Conservation (phyloP, 2,113 vertebrate genomes). For the Festucalex cinctus region DNA sequence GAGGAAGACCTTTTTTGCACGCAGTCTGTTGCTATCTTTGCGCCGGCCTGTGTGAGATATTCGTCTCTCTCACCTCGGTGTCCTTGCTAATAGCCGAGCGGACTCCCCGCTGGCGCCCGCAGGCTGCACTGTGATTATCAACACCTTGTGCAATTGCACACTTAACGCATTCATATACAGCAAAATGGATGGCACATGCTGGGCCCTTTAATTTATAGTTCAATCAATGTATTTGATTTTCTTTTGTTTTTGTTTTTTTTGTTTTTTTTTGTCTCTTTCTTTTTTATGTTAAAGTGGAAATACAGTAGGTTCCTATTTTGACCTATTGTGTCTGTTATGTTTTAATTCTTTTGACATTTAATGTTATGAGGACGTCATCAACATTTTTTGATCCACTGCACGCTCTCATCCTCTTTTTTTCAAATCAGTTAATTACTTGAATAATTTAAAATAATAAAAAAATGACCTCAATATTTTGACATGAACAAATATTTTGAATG, state of each 20-base stretch:
- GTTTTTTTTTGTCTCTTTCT: too few species aligned
- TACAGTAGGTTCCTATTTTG: neutral
- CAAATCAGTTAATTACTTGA: too few species aligned
- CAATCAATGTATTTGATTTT: neutral
- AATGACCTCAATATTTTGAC: too few species aligned
- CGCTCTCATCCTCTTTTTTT: too few species aligned
- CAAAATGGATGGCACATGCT: neutral
- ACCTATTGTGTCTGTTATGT: too few species aligned
- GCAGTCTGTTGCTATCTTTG: constrained; percentile 22
- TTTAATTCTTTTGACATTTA: too few species aligned
- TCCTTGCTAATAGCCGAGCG: constrained; percentile 64
- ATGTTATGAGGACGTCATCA: too few species aligned
- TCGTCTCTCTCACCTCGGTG: constrained; percentile 50
- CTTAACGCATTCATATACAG: neutral
- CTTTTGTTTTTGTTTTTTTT: too few species aligned
- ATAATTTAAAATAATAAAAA: too few species aligned
- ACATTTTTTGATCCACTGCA: too few species aligned
- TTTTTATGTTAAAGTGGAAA: neutral
- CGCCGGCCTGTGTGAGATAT: constrained; percentile 31
- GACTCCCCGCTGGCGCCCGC: constrained; percentile 60
- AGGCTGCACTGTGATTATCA: constrained; percentile 64
- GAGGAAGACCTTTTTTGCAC: constrained; percentile 28
- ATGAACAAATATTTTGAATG: too few species aligned
- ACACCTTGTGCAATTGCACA: constrained; percentile 23
- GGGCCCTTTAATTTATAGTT: neutral